Conservation (phyloP, 92 coral and sea anemone genomes). For the Epizoanthus rinbou region DNA sequence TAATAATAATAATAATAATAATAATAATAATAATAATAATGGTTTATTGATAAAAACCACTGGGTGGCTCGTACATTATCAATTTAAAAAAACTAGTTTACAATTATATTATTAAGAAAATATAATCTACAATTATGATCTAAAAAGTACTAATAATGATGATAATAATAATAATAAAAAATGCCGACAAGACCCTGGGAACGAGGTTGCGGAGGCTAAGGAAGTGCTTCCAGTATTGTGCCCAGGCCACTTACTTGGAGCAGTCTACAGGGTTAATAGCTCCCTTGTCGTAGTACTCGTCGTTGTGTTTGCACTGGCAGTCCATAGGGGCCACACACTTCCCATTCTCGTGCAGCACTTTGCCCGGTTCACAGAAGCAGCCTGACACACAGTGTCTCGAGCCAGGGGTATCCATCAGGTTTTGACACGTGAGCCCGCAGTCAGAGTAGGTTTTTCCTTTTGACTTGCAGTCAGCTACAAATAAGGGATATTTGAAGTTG, state of each 20-base stretch:
- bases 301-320: conserved; percentile 92
- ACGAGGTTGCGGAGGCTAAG: no score
- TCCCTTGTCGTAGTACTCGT: conserved; percentile 75
- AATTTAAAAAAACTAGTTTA: no score
- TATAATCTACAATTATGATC: no score
- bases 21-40: no score
- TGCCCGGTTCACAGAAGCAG: conserved; percentile 78
- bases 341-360: conserved; percentile 81
- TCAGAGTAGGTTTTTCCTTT: conserved; percentile 72
- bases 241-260: conserved; percentile 76
- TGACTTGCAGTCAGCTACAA: conserved; percentile 62
- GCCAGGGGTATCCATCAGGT: conserved; percentile 54
- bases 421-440: conserved; percentile 91
- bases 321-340: conserved; percentile 64
- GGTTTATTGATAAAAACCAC: no score
- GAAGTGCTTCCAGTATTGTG: no score
- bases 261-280: conserved; percentile 86
- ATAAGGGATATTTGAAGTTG: not conserved
- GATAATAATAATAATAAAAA: no score
- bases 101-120: no score
- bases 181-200: no score
- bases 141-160: no score
- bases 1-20: no score
- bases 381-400: conserved; percentile 74
- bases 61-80: no score